Conservation (phyloP, 1,140 invertebrate genomes). For the Bombus confusus region DNA sequence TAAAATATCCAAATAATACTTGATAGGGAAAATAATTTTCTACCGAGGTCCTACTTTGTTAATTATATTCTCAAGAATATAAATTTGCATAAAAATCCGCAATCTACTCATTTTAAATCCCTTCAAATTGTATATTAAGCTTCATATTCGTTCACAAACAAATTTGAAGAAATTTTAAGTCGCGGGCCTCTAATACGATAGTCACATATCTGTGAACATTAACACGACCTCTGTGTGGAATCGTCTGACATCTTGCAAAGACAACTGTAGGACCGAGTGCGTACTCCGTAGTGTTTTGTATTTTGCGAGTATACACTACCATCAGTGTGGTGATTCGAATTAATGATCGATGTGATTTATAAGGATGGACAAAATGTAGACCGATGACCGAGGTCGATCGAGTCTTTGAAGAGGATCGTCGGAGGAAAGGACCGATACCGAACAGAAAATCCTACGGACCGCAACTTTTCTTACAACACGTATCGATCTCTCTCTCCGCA, state of each 20-base stretch:
- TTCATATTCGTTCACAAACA: neutral
- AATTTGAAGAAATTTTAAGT: constrained; percentile 3
- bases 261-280: constrained; percentile 18
- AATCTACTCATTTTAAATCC: neutral
- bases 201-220: constrained; percentile 13
- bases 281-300: constrained; percentile 53
- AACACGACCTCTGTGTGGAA: constrained; percentile 41
- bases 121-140: neutral
- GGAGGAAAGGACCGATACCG: neutral
- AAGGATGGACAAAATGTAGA: constrained; percentile 50
- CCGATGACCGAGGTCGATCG: neutral
- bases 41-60: no score
- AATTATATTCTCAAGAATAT: no score
- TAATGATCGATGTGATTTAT: constrained; percentile 28
- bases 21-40: no score
- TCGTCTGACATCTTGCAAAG: constrained; percentile 63
- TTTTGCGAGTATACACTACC: constrained; percentile 39
- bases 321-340: constrained; percentile 29
- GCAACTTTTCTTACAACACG: constrained; percentile 45
- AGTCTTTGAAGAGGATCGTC: neutral
- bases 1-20: neutral
- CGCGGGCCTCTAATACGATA: neutral
- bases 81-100: no score
- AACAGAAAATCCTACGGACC: neutral
- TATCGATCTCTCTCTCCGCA: constrained; percentile 70